Evolutionary conservation across 2,888 invertebrate species (phyloP), one percentile per base, ranked within the genome.

Genomic region (Ischnura elegans): DNA sequence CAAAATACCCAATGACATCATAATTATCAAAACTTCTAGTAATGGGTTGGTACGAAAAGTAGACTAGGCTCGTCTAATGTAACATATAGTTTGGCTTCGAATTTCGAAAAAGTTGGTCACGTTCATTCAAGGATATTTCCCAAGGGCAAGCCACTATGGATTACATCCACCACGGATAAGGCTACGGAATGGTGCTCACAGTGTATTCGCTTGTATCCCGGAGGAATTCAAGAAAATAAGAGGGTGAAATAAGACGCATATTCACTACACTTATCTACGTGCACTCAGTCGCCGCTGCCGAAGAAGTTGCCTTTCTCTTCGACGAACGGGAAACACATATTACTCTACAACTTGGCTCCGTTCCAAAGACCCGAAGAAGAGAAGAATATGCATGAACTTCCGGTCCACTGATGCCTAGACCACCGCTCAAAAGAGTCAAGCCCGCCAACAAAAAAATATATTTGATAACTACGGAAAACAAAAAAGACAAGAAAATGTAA

Each of bases 341-440:
- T 13, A 6, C 61, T 16, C 25, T 61, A 21, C 51, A 25, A 61
- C 36, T 76, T 76, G 76, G 76, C 76, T 25, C 21, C 36, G n/a
- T 10, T 76, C 76, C 76, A 76, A 76, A n/a, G 2, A 29, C 36
- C 29, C 76, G 76, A 16, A 36, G 10, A 6, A 36, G 6, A 36
- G 29, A 36, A 61, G 43, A n/a, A 61, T 66, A 87, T 43, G 51
- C 42, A 21, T 25, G 36, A 25, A 10, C 55, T 51, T 36, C 76
- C 43, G 66, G 61, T 90, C 90, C 61, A 90, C 21, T 43, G 90
- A 16, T 90, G 90, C 90, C 61, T 45, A 42, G 90, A 66, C 66
- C 90, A 90, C 61, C n/a, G 61, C n/a, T 90, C 61, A 61, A 90
- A 66, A 66, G 87, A 42, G 21, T 36, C 19, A 36, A 42, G 55